phyloP scores from a whole-genome alignment of 2,113 vertebrate genomes.

The Shinisaurus crocodilurus region DNA sequence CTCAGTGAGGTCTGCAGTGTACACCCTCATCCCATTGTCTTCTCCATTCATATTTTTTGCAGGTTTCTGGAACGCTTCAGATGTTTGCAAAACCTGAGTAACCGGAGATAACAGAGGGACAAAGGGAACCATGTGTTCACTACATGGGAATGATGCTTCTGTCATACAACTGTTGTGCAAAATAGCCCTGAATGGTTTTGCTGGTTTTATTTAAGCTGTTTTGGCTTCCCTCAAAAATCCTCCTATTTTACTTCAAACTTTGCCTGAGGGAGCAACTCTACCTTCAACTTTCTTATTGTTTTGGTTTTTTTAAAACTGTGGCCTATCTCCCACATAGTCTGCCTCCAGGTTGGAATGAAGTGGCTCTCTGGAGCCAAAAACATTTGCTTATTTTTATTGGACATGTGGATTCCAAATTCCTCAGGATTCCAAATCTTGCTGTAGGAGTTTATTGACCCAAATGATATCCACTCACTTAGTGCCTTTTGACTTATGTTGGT shows the following conservation, averaged over 20 bases:
- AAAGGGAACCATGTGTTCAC: not conserved
- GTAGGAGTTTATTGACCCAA: constrained; percentile 1
- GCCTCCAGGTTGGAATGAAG: not conserved
- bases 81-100: not conserved
- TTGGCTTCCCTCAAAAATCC: not conserved
- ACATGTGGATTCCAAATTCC: not conserved
- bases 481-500: not conserved
- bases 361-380: not conserved
- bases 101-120: not conserved
- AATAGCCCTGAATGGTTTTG: not conserved
- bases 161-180: not conserved
- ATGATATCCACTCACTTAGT: not conserved
- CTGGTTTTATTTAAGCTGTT: not conserved
- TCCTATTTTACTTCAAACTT: not conserved
- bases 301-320: not conserved
- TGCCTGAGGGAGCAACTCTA: not conserved
- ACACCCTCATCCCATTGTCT: not conserved
- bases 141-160: not conserved
- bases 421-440: not conserved
- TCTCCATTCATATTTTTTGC: not conserved
- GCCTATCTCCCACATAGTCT: not conserved
- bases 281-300: not conserved
- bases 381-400: not conserved
- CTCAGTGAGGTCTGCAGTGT: not conserved
- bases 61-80: not conserved